These are phyloP conservation scores for Platorchestia sp. DNA, from an alignment of 1,140 invertebrate species.

Conservation along the genomic window DNA sequence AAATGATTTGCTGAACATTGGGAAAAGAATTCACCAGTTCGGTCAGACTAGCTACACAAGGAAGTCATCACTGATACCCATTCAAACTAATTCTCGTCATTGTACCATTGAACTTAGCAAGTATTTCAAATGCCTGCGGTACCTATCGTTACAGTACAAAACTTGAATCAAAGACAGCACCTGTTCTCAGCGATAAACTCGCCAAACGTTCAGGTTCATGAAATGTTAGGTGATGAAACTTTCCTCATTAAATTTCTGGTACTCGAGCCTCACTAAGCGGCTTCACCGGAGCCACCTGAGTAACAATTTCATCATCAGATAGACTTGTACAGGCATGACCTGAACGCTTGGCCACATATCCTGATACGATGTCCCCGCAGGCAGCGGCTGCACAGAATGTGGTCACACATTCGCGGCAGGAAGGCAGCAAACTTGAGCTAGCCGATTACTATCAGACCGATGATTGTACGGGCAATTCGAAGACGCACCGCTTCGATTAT, in stretches of 20 bases:
- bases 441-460: conserved; percentile 17
- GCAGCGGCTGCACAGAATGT: not conserved
- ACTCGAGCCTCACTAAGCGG: not conserved
- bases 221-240: not conserved
- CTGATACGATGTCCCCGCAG: not conserved
- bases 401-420: not conserved
- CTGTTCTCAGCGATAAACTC: not conserved
- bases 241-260: not conserved
- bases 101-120: not conserved
- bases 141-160: not conserved
- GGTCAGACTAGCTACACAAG: not conserved
- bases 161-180: not conserved
- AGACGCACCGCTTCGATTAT: not conserved
- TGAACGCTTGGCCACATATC: not conserved
- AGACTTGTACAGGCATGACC: not conserved
- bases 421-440: conserved; percentile 19
- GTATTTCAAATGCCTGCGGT: not conserved
- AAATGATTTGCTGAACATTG: not conserved
- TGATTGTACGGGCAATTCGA: conserved; percentile 16
- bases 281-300: not conserved
- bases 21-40: not conserved
- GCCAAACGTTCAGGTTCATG: not conserved
- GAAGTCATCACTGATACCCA: not conserved
- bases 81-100: not conserved
- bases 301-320: not conserved